Percentiles rank a stretch among this genome's conserved stretches.
These are phyloP conservation scores for Nautilus pompilius DNA, from an alignment of 1,140 invertebrate genomes.

Conservation along the genomic window DNA sequence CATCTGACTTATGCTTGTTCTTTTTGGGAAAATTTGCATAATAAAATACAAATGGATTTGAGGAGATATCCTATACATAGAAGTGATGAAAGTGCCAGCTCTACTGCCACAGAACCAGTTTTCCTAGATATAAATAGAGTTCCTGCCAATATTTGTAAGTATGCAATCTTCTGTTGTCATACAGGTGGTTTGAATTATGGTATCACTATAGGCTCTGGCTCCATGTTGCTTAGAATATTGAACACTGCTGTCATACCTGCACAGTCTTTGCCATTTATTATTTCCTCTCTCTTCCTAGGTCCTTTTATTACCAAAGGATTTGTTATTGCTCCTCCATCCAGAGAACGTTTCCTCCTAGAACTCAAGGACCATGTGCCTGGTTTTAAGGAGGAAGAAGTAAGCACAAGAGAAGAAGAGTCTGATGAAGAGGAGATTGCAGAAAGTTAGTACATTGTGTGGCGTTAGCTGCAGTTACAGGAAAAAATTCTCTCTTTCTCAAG, in stretches of 20 bases:
- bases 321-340: conserved; percentile 37
- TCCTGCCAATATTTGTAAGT: neutral
- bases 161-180: neutral
- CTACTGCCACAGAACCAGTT: neutral
- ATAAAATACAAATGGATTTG: no score
- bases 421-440: no score
- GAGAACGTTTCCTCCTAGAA: conserved; percentile 28
- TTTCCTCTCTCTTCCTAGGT: conserved; percentile 19
- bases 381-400: conserved; percentile 11
- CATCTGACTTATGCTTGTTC: no score
- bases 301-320: conserved; percentile 25
- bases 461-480: no score
- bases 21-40: no score
- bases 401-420: no score
- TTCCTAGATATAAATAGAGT: neutral
- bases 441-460: no score
- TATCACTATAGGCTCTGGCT: neutral
- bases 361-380: conserved; percentile 22
- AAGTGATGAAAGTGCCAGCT: no score
- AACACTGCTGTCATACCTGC: neutral
- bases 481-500: no score
- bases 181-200: neutral
- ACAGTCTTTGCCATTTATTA: neutral
- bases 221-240: neutral
- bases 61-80: no score